Conservation (phyloP, 2,113 vertebrate species). For the Varanus salvator region DNA sequence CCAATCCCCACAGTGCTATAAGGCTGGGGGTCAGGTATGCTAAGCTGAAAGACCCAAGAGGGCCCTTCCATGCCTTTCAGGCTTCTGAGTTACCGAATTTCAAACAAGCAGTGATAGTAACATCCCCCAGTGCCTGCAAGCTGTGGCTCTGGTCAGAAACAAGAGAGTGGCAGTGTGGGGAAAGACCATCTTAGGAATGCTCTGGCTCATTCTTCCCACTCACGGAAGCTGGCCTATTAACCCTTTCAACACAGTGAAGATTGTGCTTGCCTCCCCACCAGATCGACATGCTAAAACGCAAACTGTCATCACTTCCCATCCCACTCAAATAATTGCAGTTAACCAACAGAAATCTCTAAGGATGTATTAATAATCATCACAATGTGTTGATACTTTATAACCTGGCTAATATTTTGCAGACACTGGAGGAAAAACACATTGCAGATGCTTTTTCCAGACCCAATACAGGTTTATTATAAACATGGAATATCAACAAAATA, state of each 20-base stretch:
- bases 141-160: not conserved
- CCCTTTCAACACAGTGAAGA: not conserved
- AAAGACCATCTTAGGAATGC: not conserved
- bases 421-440: not conserved
- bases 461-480: not conserved
- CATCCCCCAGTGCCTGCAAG: not conserved
- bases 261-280: not conserved
- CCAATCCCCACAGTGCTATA: not conserved
- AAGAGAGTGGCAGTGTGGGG: not conserved
- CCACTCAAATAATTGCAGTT: not conserved
- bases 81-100: not conserved
- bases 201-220: not conserved
- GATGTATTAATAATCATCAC: not conserved
- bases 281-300: not conserved
- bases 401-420: constrained; percentile 2
- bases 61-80: not conserved
- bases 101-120: not conserved
- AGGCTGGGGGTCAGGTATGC: not conserved
- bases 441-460: not conserved
- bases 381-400: not conserved
- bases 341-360: not conserved
- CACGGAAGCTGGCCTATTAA: not conserved
- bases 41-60: not conserved
- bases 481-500: not conserved
- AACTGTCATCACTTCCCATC: not conserved